phyloP scores from a whole-genome alignment of 1,140 invertebrate genomes.

The Drepana arcuata region DNA sequence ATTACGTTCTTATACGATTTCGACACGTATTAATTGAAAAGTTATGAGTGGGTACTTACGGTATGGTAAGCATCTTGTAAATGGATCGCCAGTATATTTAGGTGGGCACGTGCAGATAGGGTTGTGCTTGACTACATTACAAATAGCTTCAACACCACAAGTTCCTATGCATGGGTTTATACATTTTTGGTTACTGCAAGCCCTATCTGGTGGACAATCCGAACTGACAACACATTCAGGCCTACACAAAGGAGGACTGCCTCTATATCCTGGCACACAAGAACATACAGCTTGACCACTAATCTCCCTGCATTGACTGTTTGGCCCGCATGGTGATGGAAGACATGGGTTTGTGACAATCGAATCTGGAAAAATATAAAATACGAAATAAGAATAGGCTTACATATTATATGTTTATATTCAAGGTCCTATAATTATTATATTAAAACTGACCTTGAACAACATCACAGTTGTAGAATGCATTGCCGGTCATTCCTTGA shows the following conservation, averaged over 20 bases:
- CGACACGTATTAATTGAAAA: no score
- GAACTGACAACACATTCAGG: slow-evolving; percentile 75
- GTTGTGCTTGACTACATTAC: slow-evolving; percentile 77
- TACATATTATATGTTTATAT: slow-evolving; percentile 5
- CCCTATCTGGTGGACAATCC: slow-evolving; percentile 72
- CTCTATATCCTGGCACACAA: slow-evolving; percentile 75
- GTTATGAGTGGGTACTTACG: slow-evolving; percentile 51
- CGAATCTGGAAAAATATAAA: slow-evolving; percentile 34
- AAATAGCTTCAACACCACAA: slow-evolving; percentile 76
- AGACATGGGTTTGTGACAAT: slow-evolving; percentile 67
- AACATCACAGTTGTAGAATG: slow-evolving; percentile 72
- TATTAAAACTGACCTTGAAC: slow-evolving; percentile 34
- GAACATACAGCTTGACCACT: slow-evolving; percentile 77
- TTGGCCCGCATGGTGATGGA: slow-evolving; percentile 76
- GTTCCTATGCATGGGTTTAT: slow-evolving; percentile 76
- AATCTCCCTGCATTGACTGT: slow-evolving; percentile 75
- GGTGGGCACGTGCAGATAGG: slow-evolving; percentile 77
- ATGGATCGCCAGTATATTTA: slow-evolving; percentile 76
- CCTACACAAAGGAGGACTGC: slow-evolving; percentile 75
- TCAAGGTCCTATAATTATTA: slow-evolving; percentile 1
- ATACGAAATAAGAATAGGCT: background rate
- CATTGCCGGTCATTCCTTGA: slow-evolving; percentile 75
- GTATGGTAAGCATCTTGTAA: slow-evolving; percentile 72
- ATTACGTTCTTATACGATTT: no score
- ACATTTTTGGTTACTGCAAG: slow-evolving; percentile 76